Percentiles rank a stretch among this genome's conserved stretches.
These are phyloP conservation scores for Dyspetes luteomarginatus DNA, from an alignment of 2,888 invertebrate genomes.

Conservation along the genomic window DNA sequence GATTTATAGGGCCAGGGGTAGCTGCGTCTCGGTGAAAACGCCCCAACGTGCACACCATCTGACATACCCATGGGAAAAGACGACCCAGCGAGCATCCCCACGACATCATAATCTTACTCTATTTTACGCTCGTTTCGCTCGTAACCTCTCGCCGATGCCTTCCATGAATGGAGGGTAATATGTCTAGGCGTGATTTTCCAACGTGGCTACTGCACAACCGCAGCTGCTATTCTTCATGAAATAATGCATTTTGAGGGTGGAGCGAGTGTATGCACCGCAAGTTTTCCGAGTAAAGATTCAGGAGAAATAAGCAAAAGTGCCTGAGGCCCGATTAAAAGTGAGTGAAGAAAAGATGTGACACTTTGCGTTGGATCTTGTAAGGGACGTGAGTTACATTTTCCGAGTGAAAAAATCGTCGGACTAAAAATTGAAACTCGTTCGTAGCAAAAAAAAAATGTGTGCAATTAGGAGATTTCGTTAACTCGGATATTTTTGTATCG, in stretches of 20 bases:
- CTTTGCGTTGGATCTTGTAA: too few relatives aligned
- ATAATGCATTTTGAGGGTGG: neutral
- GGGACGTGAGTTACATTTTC: too few relatives aligned
- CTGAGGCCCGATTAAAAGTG: too few relatives aligned
- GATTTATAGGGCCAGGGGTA: conserved; percentile 62
- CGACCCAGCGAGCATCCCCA: conserved; percentile 43
- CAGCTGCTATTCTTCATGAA: conserved; percentile 2
- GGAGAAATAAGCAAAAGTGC: too few relatives aligned
- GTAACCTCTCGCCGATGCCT: conserved; percentile 3
- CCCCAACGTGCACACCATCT: conserved; percentile 9
- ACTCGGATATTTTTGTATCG: too few relatives aligned
- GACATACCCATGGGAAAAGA: conserved; percentile 4
- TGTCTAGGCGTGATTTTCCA: conserved; percentile 44
- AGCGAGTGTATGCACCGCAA: neutral
- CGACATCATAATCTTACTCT: conserved; percentile 67
- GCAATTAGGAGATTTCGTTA: too few relatives aligned
- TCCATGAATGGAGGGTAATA: conserved; percentile 36
- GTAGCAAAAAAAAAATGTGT: too few relatives aligned
- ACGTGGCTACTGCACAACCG: neutral
- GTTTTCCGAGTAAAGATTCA: too few relatives aligned
- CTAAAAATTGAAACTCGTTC: too few relatives aligned
- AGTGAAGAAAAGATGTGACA: too few relatives aligned
- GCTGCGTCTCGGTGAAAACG: conserved; percentile 22
- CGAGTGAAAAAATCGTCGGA: too few relatives aligned
- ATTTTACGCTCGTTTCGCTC: conserved; percentile 52